Conservation (phyloP, 2,797 vertebrate species). For the Chaetophractus vellerosus region DNA sequence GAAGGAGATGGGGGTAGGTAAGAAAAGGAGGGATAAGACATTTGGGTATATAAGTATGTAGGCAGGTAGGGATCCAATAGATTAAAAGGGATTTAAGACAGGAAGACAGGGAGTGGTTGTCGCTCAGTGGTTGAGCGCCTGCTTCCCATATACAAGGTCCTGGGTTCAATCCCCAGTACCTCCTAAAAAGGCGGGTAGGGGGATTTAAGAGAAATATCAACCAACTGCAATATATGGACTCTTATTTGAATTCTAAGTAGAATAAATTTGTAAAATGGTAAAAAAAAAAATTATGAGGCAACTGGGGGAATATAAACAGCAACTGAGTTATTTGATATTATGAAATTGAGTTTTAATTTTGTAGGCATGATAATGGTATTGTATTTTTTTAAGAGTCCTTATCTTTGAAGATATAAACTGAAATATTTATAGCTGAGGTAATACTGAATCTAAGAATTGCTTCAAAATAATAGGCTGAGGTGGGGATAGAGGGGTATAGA, state of each 20-base stretch:
- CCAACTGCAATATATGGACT: background rate
- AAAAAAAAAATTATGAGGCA: background rate
- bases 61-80: background rate
- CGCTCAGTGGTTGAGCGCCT: too few relatives aligned
- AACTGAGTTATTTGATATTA: constrained; percentile 5
- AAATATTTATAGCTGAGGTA: background rate
- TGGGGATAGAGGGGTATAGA: background rate
- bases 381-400: background rate
- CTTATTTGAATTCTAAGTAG: constrained; percentile 15
- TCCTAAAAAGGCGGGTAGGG: too few relatives aligned
- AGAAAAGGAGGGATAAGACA: background rate
- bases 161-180: too few relatives aligned
- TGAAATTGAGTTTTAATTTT: background rate
- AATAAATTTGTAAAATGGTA: background rate
- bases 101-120: too few relatives aligned
- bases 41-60: too few relatives aligned
- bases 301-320: background rate
- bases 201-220: background rate
- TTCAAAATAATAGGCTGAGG: background rate
- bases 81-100: too few relatives aligned
- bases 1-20: background rate
- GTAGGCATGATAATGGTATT: constrained; percentile 23
- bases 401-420: constrained; percentile 48
- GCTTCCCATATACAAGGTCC: too few relatives aligned
- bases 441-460: background rate